Evolutionary conservation across 1,140 invertebrate species (phyloP), one percentile per base, ranked within the genome.

Genomic region (Carcinoscorpius rotundicauda): DNA sequence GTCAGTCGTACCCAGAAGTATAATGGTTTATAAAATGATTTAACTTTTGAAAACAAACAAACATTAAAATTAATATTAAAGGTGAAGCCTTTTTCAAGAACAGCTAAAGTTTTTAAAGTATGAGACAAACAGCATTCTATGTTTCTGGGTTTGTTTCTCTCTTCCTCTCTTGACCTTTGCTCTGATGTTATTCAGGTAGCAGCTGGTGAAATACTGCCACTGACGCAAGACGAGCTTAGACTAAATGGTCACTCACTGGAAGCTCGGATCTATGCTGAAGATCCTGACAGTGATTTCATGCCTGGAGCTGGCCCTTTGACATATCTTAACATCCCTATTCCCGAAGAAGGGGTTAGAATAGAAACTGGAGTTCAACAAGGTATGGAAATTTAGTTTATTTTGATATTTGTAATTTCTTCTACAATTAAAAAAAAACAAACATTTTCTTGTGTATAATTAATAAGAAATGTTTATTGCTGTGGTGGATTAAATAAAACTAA

Each of bases 181-280:
- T 29, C 29, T 29, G 2, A 29, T 2, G 29, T 29, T 64, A 65
- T 58, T 8, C 66, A 82, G 81, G 82, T 86, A 48, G 96, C 96
- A 1, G 81, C 86, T 52, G 95, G 95, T 5, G 91, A 94, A 73
- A 79, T 82, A 60, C 77, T 98, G 10, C 92, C 94, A 0, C 68
- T 91, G 0, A 79, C 77, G 0, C 91, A 94, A 74, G 83, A 88
- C 3, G 81, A 94, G 65, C 66, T 80, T 5, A 75, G 78, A 11
- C 78, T 93, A 0, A 82, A 78, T 5, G 83, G 82, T 49, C 76
- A 78, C 68, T 73, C 75, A 50, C 76, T 79, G 68, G 79, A 79
- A 79, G 93, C 93, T 48, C 81, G 96, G 71, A 92, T 99, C 68
- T 99, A 98, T 80, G 96, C 96, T 0, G 96, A 99, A 79, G 85